These are phyloP conservation scores for Poecilia gillii DNA, from an alignment of 2,797 vertebrate genomes.

Conservation along the genomic window DNA sequence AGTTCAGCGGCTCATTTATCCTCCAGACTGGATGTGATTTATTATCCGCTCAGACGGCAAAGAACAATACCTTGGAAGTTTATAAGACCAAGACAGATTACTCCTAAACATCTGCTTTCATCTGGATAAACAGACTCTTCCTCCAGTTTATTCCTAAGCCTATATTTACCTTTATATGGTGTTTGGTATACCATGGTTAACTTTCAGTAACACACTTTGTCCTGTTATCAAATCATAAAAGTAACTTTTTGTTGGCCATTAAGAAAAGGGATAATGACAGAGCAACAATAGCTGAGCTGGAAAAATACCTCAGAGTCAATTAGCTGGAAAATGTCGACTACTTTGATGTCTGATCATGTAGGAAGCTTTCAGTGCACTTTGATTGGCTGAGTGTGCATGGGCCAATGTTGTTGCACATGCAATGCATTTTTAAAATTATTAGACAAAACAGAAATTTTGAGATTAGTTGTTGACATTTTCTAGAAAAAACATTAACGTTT, in stretches of 20 bases:
- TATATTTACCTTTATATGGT: background rate
- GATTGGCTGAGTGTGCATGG: slow-evolving; percentile 1
- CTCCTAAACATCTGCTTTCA: background rate
- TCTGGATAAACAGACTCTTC: background rate
- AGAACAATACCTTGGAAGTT: background rate
- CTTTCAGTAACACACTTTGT: background rate
- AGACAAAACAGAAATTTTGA: background rate
- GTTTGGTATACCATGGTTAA: background rate
- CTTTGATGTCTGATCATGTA: slow-evolving; percentile 69
- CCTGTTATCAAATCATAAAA: slow-evolving; percentile 14
- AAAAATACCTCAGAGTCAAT: slow-evolving; percentile 67
- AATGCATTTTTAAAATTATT: background rate
- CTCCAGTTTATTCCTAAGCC: background rate
- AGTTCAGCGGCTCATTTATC: background rate
- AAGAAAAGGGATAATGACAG: slow-evolving; percentile 40
- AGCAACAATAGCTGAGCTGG: slow-evolving; percentile 50
- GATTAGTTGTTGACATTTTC: too few species aligned
- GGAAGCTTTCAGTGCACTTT: slow-evolving; percentile 42
- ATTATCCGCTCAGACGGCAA: background rate
- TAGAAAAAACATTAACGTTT: too few species aligned
- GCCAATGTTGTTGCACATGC: slow-evolving; percentile 20
- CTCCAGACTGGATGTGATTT: background rate
- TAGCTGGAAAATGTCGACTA: slow-evolving; percentile 58
- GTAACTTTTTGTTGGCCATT: slow-evolving; percentile 45
- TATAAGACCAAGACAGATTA: background rate